Evolutionary conservation across 2,797 vertebrate species (phyloP).

Genomic region (Poecilia velifera): DNA sequence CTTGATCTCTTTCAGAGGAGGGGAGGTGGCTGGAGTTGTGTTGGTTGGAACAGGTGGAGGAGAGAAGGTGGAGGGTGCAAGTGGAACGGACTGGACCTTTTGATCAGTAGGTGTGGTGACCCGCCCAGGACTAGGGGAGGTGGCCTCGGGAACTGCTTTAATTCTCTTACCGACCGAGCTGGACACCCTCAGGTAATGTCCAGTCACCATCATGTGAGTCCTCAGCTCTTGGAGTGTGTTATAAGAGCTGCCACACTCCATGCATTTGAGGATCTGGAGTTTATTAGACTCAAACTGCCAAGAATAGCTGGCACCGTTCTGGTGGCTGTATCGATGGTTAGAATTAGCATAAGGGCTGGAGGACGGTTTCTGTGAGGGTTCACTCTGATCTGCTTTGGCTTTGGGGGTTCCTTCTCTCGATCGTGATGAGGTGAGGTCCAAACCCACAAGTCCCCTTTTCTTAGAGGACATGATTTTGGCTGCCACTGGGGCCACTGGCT

Average conservation of each 20-base stretch:
- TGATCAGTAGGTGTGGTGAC: conserved; percentile 82
- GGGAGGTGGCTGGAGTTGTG: conserved; percentile 78
- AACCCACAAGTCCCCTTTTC: conserved; percentile 88
- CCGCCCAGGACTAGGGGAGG: conserved; percentile 69
- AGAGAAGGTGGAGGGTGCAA: conserved; percentile 89
- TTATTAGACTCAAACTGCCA: conserved; percentile 97
- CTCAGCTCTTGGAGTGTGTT: conserved; percentile 96
- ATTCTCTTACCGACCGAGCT: conserved; percentile 92
- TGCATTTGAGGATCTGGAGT: conserved; percentile 95
- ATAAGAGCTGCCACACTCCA: conserved; percentile 95
- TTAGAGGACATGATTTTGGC: conserved; percentile 92
- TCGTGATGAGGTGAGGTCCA: conserved; percentile 88
- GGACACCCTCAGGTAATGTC: conserved; percentile 95
- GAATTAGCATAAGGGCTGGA: conserved; percentile 86
- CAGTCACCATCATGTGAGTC: conserved; percentile 97
- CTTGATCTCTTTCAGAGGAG: conserved; percentile 86
- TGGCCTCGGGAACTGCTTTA: conserved; percentile 88
- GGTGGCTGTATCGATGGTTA: conserved; percentile 90
- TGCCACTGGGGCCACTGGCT: conserved; percentile 92
- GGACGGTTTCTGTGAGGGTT: conserved; percentile 85
- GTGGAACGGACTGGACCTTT: conserved; percentile 90
- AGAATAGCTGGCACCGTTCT: conserved; percentile 90
- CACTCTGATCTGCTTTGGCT: conserved; percentile 78
- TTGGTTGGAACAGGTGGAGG: conserved; percentile 79
- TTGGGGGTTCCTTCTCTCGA: conserved; percentile 87